These are phyloP conservation scores for Sparus aurata DNA, from an alignment of 2,797 vertebrate species.

Conservation along the genomic window DNA sequence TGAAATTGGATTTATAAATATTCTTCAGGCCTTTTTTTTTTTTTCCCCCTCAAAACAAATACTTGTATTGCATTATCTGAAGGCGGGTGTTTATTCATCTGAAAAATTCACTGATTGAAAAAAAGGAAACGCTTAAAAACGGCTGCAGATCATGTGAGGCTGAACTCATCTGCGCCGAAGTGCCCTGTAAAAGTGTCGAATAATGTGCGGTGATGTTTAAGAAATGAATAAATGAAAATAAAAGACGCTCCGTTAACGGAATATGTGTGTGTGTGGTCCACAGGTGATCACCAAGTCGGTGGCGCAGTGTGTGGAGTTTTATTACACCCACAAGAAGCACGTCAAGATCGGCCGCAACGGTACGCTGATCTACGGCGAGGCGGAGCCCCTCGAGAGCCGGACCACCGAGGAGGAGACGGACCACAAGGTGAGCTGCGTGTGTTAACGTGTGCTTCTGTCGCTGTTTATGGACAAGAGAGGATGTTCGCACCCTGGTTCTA, in stretches of 20 bases:
- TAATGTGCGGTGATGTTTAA: background rate
- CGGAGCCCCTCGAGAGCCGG: conserved; percentile 85
- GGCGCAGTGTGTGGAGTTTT: conserved; percentile 97
- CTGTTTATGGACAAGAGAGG: no score
- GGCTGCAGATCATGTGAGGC: background rate
- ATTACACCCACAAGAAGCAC: conserved; percentile 98
- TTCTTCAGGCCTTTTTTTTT: background rate
- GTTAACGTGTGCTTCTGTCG: background rate
- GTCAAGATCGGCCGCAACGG: conserved; percentile 96
- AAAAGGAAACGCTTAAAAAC: background rate
- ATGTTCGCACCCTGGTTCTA: no score
- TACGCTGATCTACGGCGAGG: conserved; percentile 91
- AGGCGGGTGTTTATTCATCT: background rate
- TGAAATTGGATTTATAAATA: background rate
- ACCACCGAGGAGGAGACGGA: conserved; percentile 90
- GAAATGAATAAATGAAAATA: background rate
- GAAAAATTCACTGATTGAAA: background rate
- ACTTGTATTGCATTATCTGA: background rate
- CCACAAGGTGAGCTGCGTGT: conserved; percentile 86
- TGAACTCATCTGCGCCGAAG: background rate
- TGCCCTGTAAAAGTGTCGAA: background rate
- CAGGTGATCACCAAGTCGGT: conserved; percentile 96
- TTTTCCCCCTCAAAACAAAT: no score
- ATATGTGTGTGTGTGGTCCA: background rate
- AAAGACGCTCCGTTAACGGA: background rate